Evolutionary conservation across 2,888 invertebrate genomes (phyloP).

Genomic region (Apotomis betuletana): DNA sequence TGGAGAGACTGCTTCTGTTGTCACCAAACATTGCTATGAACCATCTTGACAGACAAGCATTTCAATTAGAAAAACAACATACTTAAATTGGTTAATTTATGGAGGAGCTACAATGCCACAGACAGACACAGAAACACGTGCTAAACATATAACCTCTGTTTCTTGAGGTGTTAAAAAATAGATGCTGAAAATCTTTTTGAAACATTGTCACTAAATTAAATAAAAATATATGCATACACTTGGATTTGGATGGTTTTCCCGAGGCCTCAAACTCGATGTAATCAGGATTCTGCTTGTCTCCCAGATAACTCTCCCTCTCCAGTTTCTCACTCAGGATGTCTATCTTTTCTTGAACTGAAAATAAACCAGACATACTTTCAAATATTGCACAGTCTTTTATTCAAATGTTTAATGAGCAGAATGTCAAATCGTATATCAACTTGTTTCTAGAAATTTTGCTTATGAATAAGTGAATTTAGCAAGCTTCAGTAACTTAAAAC

Average conservation of each 20-base stretch:
- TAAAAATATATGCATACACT: slow-evolving; percentile 81
- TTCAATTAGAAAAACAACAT: no score
- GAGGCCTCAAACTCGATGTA: slow-evolving; percentile 83
- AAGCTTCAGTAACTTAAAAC: slow-evolving; percentile 17
- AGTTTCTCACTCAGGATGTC: slow-evolving; percentile 91
- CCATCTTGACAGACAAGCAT: no score
- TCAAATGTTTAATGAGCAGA: background rate
- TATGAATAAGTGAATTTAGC: background rate
- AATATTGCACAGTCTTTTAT: background rate
- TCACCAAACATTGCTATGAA: no score
- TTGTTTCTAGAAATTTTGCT: background rate
- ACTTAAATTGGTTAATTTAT: no score
- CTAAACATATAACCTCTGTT: no score
- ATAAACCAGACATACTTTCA: slow-evolving; percentile 7
- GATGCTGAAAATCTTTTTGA: no score
- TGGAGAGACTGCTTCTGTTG: no score
- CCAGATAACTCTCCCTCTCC: slow-evolving; percentile 87
- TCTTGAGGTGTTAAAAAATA: no score
- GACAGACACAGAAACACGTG: no score
- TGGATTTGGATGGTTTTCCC: slow-evolving; percentile 84
- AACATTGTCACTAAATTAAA: background rate
- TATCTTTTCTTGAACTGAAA: slow-evolving; percentile 93
- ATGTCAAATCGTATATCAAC: no score
- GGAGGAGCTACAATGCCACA: no score
- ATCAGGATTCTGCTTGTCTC: slow-evolving; percentile 83